These are phyloP conservation scores for Diadumene lineata DNA, from an alignment of 92 coral and sea anemone genomes.

Conservation along the genomic window DNA sequence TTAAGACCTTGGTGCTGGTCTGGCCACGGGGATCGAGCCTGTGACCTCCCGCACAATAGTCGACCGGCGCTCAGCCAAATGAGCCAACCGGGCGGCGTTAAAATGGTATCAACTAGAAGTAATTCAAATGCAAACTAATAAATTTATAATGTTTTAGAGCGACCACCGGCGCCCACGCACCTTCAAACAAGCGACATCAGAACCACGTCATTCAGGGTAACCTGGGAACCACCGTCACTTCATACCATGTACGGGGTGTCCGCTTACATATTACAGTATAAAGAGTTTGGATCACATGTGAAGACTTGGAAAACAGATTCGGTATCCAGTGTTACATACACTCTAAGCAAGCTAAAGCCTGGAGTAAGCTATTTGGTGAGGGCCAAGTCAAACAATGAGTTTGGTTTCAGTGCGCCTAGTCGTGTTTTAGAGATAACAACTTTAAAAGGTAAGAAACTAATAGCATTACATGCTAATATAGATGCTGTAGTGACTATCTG, in stretches of 20 bases:
- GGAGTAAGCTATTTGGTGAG: constrained; percentile 63
- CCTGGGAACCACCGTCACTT: constrained; percentile 71
- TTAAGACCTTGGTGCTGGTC: no score
- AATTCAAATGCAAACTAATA: no score
- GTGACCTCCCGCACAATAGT: no score
- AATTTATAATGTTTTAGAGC: constrained; percentile 49
- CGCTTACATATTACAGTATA: constrained; percentile 56
- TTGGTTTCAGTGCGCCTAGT: constrained; percentile 63
- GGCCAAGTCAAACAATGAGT: constrained; percentile 61
- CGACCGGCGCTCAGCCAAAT: no score
- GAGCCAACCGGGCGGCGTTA: no score
- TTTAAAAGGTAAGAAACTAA: constrained; percentile 17
- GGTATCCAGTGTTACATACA: constrained; percentile 46
- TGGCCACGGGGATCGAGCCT: no score
- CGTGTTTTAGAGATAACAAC: constrained; percentile 50
- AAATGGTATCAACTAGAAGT: no score
- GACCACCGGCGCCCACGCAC: constrained; percentile 70
- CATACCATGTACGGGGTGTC: constrained; percentile 58
- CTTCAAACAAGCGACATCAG: constrained; percentile 42
- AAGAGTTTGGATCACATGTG: constrained; percentile 45
- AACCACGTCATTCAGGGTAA: constrained; percentile 42
- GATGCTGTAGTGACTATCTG: no score
- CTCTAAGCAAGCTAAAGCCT: constrained; percentile 46
- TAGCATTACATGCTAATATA: no score
- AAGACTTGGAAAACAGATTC: constrained; percentile 43